These are phyloP conservation scores for Mesochorus sp. DNA, from an alignment of 2,888 invertebrate species.

Conservation along the genomic window DNA sequence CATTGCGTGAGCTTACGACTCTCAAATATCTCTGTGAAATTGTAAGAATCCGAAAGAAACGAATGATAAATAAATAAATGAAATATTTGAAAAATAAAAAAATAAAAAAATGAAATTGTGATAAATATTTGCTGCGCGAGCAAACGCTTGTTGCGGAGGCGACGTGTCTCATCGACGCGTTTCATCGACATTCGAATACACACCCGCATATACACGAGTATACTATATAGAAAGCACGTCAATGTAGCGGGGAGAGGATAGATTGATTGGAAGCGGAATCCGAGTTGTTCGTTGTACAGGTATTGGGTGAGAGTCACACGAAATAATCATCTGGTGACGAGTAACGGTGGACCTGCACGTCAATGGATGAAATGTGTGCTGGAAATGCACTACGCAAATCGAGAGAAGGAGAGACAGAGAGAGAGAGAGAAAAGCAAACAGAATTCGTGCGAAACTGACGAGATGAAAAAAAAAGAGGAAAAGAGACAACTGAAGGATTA, in stretches of 20 bases:
- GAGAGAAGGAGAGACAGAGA: neutral
- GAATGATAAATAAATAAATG: conserved; percentile 19
- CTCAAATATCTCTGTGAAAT: conserved; percentile 17
- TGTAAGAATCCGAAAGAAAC: conserved; percentile 16
- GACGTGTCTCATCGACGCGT: conserved; percentile 50
- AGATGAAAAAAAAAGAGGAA: neutral
- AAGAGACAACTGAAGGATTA: no score
- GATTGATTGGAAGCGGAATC: conserved; percentile 57
- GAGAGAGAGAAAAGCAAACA: neutral
- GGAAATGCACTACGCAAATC: conserved; percentile 1
- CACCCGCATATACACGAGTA: neutral
- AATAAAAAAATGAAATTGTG: conserved; percentile 31
- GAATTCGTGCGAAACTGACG: neutral
- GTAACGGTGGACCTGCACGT: neutral
- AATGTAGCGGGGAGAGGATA: conserved; percentile 13
- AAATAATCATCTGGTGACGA: conserved; percentile 51
- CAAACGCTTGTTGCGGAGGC: conserved; percentile 4
- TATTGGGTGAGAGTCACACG: conserved; percentile 29
- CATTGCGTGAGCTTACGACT: conserved; percentile 18
- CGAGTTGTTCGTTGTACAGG: neutral
- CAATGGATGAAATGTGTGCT: conserved; percentile 9
- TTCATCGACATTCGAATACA: conserved; percentile 26
- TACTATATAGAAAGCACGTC: neutral
- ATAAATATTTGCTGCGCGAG: conserved; percentile 41
- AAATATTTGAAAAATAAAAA: conserved; percentile 43